These are phyloP conservation scores for Drosophila bocki DNA, from an alignment of 1,140 invertebrate species.

Conservation along the genomic window DNA sequence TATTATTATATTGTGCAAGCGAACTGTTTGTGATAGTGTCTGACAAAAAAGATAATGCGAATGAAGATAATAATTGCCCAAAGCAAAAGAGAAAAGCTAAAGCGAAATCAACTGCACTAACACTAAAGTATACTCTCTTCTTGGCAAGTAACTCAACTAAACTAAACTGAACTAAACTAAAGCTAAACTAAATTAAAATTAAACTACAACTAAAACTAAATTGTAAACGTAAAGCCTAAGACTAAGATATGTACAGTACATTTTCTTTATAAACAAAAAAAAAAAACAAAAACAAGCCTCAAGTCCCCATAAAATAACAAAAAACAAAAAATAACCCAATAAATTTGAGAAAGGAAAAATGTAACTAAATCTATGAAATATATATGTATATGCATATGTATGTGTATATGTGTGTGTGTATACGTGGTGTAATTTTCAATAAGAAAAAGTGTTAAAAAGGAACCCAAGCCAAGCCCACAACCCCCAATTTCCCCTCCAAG, in stretches of 20 bases:
- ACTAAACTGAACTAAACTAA: conserved; percentile 28
- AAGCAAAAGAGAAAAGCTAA: conserved; percentile 40
- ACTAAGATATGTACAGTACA: conserved; percentile 31
- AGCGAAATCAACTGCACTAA: conserved; percentile 51
- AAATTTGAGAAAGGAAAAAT: conserved; percentile 25
- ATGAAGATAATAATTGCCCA: conserved; percentile 75
- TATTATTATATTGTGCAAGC: conserved; percentile 43
- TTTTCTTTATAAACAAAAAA: conserved; percentile 4
- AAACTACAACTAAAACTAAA: conserved; percentile 32
- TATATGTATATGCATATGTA: conserved; percentile 24
- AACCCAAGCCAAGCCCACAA: background rate
- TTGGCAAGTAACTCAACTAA: conserved; percentile 42
- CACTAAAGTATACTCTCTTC: conserved; percentile 70
- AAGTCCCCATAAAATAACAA: conserved; percentile 27
- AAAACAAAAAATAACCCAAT: conserved; percentile 12
- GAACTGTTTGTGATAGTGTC: conserved; percentile 84
- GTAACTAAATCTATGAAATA: conserved; percentile 31
- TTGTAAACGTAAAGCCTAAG: conserved; percentile 13
- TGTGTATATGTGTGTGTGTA: conserved; percentile 39
- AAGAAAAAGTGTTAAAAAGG: conserved; percentile 13
- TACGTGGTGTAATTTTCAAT: conserved; percentile 35
- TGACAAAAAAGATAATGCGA: conserved; percentile 77
- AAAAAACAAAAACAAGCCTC: conserved; percentile 8
- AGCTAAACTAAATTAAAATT: conserved; percentile 22
- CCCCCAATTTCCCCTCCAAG: conserved; percentile 4